Percentiles rank a stretch among this genome's conserved stretches.
phyloP scores from a whole-genome alignment of 2,888 invertebrate species.

The Cheilosia pagana region DNA sequence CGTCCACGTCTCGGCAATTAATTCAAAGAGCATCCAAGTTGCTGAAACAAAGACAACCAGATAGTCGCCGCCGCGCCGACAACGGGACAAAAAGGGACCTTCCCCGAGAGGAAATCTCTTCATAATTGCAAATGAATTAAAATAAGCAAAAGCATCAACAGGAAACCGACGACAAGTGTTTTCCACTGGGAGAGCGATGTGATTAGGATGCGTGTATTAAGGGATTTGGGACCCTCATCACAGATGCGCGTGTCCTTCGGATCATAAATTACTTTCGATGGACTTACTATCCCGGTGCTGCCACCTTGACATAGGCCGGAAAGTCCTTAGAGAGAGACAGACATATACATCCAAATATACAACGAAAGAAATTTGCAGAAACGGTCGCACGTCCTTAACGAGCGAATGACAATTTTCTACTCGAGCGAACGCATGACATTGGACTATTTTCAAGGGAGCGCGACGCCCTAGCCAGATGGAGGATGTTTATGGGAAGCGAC shows the following conservation, averaged over 20 bases:
- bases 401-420: slow-evolving; percentile 64
- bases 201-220: slow-evolving; percentile 45
- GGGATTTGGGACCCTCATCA: slow-evolving; percentile 40
- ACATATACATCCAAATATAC: not conserved
- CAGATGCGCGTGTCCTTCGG: slow-evolving; percentile 29
- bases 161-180: slow-evolving; percentile 72
- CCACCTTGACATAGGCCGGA: slow-evolving; percentile 42
- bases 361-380: slow-evolving; percentile 7
- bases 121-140: slow-evolving; percentile 70
- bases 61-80: slow-evolving; percentile 24
- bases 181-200: slow-evolving; percentile 35
- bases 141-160: slow-evolving; percentile 54
- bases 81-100: slow-evolving; percentile 14
- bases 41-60: slow-evolving; percentile 53
- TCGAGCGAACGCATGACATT: slow-evolving; percentile 44
- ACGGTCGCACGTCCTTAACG: slow-evolving; percentile 64
- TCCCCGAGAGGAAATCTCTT: slow-evolving; percentile 62
- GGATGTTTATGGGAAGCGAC: slow-evolving; percentile 60
- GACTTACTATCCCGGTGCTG: slow-evolving; percentile 53
- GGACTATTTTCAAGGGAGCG: slow-evolving; percentile 42
- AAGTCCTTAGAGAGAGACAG: slow-evolving; percentile 25
- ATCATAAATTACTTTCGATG: slow-evolving; percentile 71
- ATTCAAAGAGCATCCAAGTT: slow-evolving; percentile 63
- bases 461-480: not conserved
- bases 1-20: slow-evolving; percentile 69